Evolutionary conservation across 2,888 invertebrate genomes (phyloP).

Genomic region (Acanthosepion lycidas): DNA sequence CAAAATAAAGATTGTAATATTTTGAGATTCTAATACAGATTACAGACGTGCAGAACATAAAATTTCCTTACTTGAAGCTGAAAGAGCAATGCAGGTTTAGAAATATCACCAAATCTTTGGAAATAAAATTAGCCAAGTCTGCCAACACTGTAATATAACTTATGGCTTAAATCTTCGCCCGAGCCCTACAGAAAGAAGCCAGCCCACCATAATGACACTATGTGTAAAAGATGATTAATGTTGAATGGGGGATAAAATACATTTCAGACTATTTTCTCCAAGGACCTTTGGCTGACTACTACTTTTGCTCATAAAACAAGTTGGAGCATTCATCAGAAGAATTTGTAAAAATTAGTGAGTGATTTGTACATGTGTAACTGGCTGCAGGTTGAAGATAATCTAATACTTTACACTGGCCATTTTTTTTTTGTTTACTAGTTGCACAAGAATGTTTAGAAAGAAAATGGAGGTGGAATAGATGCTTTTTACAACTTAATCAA

Average conservation of each 20-base stretch:
- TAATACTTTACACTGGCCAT: neutral
- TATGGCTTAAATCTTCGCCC: neutral
- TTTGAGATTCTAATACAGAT: neutral
- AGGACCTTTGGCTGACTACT: neutral
- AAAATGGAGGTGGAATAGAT: neutral
- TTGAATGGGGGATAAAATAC: neutral
- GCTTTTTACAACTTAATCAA: no score
- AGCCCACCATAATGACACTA: neutral
- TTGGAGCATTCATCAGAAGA: neutral
- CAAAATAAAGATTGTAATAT: neutral
- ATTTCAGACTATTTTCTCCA: neutral
- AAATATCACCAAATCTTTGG: neutral
- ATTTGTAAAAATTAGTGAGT: neutral
- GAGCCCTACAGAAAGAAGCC: neutral
- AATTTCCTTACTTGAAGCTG: neutral
- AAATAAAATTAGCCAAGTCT: neutral
- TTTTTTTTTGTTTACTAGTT: neutral
- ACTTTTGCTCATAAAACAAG: neutral
- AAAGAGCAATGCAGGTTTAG: neutral
- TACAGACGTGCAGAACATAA: neutral
- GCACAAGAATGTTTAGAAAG: neutral
- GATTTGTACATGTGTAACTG: neutral
- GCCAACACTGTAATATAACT: neutral
- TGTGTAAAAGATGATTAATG: neutral
- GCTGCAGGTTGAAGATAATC: neutral